Conservation (phyloP, 2,888 invertebrate species). For the Oligia strigilis region DNA sequence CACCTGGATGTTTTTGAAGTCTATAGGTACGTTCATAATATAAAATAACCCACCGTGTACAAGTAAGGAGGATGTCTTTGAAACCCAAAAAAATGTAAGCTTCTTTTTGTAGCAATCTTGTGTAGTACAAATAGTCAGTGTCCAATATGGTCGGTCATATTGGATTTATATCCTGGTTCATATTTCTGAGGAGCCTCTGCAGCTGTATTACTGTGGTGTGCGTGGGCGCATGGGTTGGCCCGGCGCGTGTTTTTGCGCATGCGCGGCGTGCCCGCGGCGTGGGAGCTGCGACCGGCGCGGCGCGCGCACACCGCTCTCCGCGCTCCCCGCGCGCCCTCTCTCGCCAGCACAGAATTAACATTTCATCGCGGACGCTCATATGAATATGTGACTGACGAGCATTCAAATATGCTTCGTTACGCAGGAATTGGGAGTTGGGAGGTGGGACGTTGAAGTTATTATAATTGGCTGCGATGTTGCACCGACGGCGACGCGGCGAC, state of each 20-base stretch:
- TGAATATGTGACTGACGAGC: too few relatives aligned
- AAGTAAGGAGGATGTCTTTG: background rate
- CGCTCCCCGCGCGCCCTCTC: constrained; percentile 14
- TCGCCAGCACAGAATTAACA: constrained; percentile 62
- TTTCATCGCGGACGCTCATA: constrained; percentile 57
- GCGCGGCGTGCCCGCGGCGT: constrained; percentile 75
- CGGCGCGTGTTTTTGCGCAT: constrained; percentile 66
- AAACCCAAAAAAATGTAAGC: background rate
- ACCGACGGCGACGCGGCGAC: too few relatives aligned
- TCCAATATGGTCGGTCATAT: background rate
- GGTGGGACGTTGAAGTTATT: background rate
- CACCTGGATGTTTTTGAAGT: background rate
- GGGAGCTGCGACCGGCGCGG: constrained; percentile 73
- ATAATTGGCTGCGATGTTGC: constrained; percentile 6
- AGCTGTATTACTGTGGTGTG: constrained; percentile 32
- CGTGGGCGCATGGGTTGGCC: constrained; percentile 30
- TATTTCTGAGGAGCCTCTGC: background rate
- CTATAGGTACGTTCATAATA: too few relatives aligned
- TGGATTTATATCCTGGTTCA: background rate
- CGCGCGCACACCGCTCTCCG: constrained; percentile 48
- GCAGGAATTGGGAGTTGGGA: background rate
- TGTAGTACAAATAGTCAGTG: background rate
- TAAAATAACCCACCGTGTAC: background rate
- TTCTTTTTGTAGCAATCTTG: background rate
- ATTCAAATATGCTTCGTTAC: constrained; percentile 52